phyloP scores from a whole-genome alignment of 2,797 vertebrate species.

The Enteromius mattozi region DNA sequence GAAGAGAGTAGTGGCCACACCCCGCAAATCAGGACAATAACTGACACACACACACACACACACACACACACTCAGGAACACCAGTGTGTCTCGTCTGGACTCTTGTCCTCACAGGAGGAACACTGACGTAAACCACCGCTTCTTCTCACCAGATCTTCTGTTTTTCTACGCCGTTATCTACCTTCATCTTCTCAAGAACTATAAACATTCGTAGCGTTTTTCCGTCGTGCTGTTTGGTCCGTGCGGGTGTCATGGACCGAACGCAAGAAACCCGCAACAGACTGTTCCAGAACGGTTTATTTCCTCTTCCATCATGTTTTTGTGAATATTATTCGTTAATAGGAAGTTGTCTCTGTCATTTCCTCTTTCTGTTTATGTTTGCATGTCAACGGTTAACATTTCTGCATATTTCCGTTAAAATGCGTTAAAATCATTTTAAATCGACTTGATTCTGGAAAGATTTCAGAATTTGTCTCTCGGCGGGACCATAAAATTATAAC shows the following conservation, averaged over 20 bases:
- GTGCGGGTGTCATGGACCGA: not conserved
- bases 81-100: not conserved
- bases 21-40: constrained; percentile 83
- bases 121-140: constrained; percentile 4
- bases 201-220: not conserved
- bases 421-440: not conserved
- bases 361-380: not conserved
- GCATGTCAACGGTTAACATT: constrained; percentile 41
- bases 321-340: not conserved
- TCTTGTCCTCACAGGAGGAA: not conserved
- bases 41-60: constrained; percentile 4
- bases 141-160: constrained; percentile 15
- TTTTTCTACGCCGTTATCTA: not conserved
- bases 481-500: not conserved
- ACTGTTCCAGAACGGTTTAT: not conserved
- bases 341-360: not conserved
- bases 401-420: not conserved
- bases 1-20: constrained; percentile 74
- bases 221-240: not conserved
- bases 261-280: not conserved
- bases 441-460: not conserved
- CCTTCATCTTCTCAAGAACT: not conserved
- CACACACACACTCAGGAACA: not conserved
- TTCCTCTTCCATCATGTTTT: not conserved
- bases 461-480: not conserved